Evolutionary conservation across 2,797 vertebrate genomes (phyloP).

Genomic region (Numenius phaeopus): DNA sequence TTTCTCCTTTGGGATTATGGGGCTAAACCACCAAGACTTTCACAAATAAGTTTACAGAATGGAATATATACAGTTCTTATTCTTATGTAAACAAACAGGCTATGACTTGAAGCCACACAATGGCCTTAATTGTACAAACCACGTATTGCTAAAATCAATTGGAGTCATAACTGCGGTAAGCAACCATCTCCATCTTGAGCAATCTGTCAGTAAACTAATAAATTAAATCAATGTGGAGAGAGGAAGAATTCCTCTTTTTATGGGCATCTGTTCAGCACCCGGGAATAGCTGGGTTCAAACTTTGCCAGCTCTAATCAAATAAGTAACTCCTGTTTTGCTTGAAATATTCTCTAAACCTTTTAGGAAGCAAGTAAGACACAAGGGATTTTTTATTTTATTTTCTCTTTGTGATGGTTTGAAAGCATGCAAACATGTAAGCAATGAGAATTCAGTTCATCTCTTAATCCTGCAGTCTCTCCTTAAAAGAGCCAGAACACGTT

Average conservation of each 20-base stretch:
- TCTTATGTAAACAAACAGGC: constrained; percentile 75
- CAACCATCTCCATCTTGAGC: constrained; percentile 57
- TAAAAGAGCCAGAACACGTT: background rate
- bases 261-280: constrained; percentile 51
- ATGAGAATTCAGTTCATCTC: background rate
- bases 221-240: constrained; percentile 61
- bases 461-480: background rate
- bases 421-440: constrained; percentile 18
- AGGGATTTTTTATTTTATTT: background rate
- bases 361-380: constrained; percentile 41
- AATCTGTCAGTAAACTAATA: constrained; percentile 78
- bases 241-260: constrained; percentile 43
- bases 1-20: constrained; percentile 52
- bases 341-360: constrained; percentile 56
- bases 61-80: constrained; percentile 61
- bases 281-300: constrained; percentile 39
- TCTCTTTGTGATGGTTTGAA: constrained; percentile 37
- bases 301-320: constrained; percentile 39
- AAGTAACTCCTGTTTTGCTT: constrained; percentile 48
- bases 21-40: constrained; percentile 48
- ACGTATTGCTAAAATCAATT: constrained; percentile 68
- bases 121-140: constrained; percentile 69
- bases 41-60: constrained; percentile 64
- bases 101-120: constrained; percentile 64
- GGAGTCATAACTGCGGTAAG: constrained; percentile 58